A percentile compares a stretch with the other conserved stretches of the same genome.
Evolutionary conservation across 2,888 invertebrate species (phyloP).

Genomic region (Pycnomerus fuliginosus): DNA sequence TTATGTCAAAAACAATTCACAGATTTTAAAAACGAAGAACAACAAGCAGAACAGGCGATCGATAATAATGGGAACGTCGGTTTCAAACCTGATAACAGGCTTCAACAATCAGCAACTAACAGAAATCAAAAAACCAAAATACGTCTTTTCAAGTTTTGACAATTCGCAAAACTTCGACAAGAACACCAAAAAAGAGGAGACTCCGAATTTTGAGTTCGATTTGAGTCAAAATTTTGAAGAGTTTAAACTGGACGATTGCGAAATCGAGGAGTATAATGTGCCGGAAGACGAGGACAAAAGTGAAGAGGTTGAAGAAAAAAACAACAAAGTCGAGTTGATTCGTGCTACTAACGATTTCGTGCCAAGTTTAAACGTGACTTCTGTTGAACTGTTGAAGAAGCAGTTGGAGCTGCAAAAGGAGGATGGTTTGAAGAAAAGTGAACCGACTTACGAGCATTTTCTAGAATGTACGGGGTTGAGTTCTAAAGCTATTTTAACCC

Average conservation of each 20-base stretch:
- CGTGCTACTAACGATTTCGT: slow-evolving; percentile 35
- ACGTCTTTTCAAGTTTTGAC: slow-evolving; percentile 51
- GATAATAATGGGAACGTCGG: slow-evolving; percentile 63
- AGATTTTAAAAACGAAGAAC: slow-evolving; percentile 52
- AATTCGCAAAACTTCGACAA: slow-evolving; percentile 46
- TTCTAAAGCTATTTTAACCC: slow-evolving; percentile 74
- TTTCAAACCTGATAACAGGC: slow-evolving; percentile 56
- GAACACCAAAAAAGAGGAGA: slow-evolving; percentile 27
- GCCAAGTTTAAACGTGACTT: slow-evolving; percentile 37
- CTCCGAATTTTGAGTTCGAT: slow-evolving; percentile 56
- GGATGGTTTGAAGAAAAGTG: slow-evolving; percentile 38
- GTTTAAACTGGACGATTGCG: slow-evolving; percentile 74
- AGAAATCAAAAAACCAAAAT: slow-evolving; percentile 52
- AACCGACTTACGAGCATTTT: slow-evolving; percentile 70
- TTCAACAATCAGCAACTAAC: slow-evolving; percentile 54
- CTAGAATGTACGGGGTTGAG: slow-evolving; percentile 77
- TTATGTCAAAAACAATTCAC: slow-evolving; percentile 51
- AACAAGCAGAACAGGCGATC: slow-evolving; percentile 53
- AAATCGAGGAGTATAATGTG: slow-evolving; percentile 54
- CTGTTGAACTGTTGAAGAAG: slow-evolving; percentile 45
- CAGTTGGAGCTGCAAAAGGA: slow-evolving; percentile 53
- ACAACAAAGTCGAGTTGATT: slow-evolving; percentile 41
- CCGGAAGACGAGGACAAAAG: slow-evolving; percentile 3
- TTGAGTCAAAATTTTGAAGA: slow-evolving; percentile 78
- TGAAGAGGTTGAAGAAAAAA: slow-evolving; percentile 1